Base-by-base conservation (phyloP, 2,888 invertebrate species). In the Apotomis turbidana region DNA sequence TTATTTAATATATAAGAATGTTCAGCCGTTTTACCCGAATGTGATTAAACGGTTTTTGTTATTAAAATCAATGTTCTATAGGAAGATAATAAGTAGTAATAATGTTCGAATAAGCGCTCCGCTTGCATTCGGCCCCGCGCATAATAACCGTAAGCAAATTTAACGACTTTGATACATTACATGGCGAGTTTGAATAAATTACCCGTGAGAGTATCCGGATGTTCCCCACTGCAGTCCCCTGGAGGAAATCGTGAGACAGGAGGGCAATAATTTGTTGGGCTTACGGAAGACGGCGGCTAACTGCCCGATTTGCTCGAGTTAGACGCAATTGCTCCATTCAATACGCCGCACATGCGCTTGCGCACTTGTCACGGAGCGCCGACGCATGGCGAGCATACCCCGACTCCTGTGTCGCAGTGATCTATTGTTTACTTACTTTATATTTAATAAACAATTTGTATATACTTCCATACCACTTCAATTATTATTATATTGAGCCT, bases 281-380 rank as follows among this genome's bases (percentile, higher is more conserved):
- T 78, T 78, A 78, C 73, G 76, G 74, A 77, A 76, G 73, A 77
- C 78, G 76, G 78, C 78, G 78, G 78, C 79, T 79, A 74, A 77
- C 76, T 71, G 76, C 77, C 78, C 81, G 80, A 79, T 81, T 81
- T 82, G 80, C 77, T 78, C 77, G 76, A 80, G 72, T 75, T 78
- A 76, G 78, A 78, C 77, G 80, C 82, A 82, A 81, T 78, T 80
- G 75, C 80, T 78, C 77, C 77, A 77, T 79, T 78, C 73, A 74
- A 76, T 55, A 58, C 58, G 49, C 41, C 57, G 62, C 54, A 60
- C 54, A 57, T 27, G 27, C 41, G 6, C 41, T 6, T 52, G 68
- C 60, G 60, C 57, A 51, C 68, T 54, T 58, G 58, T 60, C 59
- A 36, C 12, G 59, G 46, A 49, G 49, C 51, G 68, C 51, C 68